A percentile compares a stretch with the other conserved stretches of the same genome.
Evolutionary conservation across 2,888 invertebrate species (phyloP).

Genomic region (Lapara coniferarum): DNA sequence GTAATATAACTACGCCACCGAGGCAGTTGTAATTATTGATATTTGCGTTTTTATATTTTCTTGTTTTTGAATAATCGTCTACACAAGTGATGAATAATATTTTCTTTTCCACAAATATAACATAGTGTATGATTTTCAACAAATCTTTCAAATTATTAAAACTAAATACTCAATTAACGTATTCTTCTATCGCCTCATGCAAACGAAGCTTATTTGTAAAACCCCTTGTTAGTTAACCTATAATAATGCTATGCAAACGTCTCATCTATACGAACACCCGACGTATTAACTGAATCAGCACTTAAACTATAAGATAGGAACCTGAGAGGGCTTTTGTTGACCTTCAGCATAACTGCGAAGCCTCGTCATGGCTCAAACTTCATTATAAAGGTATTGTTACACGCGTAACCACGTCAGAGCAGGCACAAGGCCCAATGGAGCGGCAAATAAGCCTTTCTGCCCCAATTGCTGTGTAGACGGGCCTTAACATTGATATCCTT

Average conservation of each 20-base stretch:
- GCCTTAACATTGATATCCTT: constrained; percentile 59
- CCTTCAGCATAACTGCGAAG: constrained; percentile 22
- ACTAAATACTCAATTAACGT: too few relatives aligned
- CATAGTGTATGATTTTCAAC: too few relatives aligned
- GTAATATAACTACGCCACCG: too few relatives aligned
- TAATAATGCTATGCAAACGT: neutral
- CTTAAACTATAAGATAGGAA: constrained; percentile 14
- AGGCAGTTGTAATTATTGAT: too few relatives aligned
- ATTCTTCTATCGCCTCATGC: neutral
- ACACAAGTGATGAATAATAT: too few relatives aligned
- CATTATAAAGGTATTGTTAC: constrained; percentile 58
- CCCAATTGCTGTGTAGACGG: constrained; percentile 63
- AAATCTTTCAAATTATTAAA: too few relatives aligned
- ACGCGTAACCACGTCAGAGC: constrained; percentile 62
- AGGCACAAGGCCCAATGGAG: constrained; percentile 68
- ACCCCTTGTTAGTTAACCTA: neutral
- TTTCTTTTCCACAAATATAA: too few relatives aligned
- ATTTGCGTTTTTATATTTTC: too few relatives aligned
- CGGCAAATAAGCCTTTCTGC: constrained; percentile 78
- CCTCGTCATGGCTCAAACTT: constrained; percentile 43
- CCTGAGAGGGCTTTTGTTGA: constrained; percentile 2
- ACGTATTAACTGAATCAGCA: constrained; percentile 7
- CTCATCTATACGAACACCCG: neutral
- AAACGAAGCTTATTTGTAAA: neutral
- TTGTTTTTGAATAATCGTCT: too few relatives aligned